A percentile compares a stretch with the other conserved stretches of the same genome.
phyloP scores from a whole-genome alignment of 2,888 invertebrate genomes.

The Kryphioiulus occultus region DNA sequence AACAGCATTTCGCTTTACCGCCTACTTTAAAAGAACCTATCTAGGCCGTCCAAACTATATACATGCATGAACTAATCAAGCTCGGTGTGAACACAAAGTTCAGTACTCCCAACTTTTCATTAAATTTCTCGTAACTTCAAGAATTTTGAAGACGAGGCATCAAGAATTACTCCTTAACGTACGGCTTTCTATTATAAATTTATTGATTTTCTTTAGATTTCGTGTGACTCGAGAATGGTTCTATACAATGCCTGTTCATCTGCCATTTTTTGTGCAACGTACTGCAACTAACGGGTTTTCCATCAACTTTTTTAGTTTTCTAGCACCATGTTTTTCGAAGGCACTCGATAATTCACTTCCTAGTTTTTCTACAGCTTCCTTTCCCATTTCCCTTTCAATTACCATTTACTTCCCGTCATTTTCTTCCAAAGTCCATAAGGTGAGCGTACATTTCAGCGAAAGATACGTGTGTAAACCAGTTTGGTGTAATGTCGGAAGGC shows the following conservation, averaged over 20 bases:
- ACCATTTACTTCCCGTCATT: constrained; percentile 35
- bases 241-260: background rate
- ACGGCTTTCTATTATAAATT: background rate
- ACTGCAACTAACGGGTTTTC: constrained; percentile 14
- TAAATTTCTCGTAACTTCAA: no score
- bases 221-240: background rate
- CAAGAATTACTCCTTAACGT: no score
- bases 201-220: background rate
- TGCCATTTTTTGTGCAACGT: background rate
- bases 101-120: no score
- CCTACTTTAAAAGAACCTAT: no score
- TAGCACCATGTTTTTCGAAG: background rate
- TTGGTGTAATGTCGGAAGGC: background rate
- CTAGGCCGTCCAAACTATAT: no score
- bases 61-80: background rate
- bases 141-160: background rate
- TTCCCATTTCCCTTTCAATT: constrained; percentile 26
- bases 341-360: constrained; percentile 21
- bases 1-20: no score
- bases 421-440: constrained; percentile 20
- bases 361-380: constrained; percentile 12
- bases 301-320: background rate
- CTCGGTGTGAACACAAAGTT: no score
- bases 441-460: background rate
- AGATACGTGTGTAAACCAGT: constrained; percentile 11